Conservation (phyloP, 2,113 vertebrate genomes). For the Clinocottus analis region DNA sequence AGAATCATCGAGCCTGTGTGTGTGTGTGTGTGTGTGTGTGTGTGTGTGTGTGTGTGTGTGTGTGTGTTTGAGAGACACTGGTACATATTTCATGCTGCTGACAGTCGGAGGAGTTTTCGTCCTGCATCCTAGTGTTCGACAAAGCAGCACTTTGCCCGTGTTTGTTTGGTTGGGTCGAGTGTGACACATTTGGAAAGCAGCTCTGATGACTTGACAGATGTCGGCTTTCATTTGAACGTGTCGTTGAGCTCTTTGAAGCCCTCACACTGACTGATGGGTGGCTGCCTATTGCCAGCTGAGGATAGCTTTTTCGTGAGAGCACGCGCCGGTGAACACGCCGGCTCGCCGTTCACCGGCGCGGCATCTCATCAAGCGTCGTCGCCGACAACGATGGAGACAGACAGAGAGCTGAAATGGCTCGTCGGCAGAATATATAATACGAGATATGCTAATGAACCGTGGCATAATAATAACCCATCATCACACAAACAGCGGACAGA, state of each 20-base stretch:
- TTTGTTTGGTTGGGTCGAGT: constrained; percentile 17
- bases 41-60: constrained; percentile 2
- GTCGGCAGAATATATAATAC: constrained; percentile 73
- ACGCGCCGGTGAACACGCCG: too few relatives aligned
- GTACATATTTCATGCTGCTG: constrained; percentile 26
- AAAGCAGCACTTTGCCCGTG: constrained; percentile 21
- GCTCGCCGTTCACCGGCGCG: too few relatives aligned
- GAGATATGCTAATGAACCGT: constrained; percentile 74
- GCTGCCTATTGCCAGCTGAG: not conserved
- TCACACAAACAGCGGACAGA: constrained; percentile 18
- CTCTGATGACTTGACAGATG: constrained; percentile 21
- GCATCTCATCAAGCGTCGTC: too few relatives aligned
- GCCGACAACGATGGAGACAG: constrained; percentile 39
- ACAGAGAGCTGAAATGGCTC: constrained; percentile 43
- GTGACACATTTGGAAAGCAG: constrained; percentile 16
- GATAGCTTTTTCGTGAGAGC: too few relatives aligned
- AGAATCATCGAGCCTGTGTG: not conserved
- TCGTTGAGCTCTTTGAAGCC: constrained; percentile 1
- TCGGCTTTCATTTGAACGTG: constrained; percentile 6
- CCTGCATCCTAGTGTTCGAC: constrained; percentile 19
- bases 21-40: not conserved
- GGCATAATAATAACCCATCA: constrained; percentile 57
- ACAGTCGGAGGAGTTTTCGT: constrained; percentile 4
- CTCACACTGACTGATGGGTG: constrained; percentile 13
- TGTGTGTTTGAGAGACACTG: not conserved